Base-by-base conservation (phyloP, 2,113 vertebrate species). In the Daphoenositta chrysoptera region DNA sequence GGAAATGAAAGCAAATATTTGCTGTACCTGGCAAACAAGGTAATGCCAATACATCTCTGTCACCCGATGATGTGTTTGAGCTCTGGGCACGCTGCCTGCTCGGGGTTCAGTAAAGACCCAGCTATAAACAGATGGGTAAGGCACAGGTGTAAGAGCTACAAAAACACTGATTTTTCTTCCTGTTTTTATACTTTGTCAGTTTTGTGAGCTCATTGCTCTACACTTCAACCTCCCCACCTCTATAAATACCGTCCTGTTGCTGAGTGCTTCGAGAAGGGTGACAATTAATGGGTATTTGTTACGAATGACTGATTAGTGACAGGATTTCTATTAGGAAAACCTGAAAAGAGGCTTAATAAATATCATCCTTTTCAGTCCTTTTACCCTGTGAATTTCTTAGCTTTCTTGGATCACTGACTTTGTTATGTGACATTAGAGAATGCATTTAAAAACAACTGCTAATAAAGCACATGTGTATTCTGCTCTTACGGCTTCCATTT, bases 241-340 rank as follows among this genome's bases (percentile, higher is more conserved):
- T 71, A 50, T 71, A 89, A 92, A 71, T 42, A 30, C 60, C 20
- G 1, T 35, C 11, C 11, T 66, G 45, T 19, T 68, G 30, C 61
- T 4, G 45, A 71, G 61, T 39, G 35, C 18, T 66, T 66, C 31
- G 56, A 78, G 48, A 57, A 53, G 71, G 33, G 54, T 84, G 45
- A 85, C 90, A 91, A 42, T 79, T 96, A 96, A 93, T 81, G 85
- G 95, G 60, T 60, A 73, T 93, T 87, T 95, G 94, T 92, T 83
- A 73, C 58, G 51, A 94, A 64, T 89, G 69, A 94, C 83, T 90
- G 92, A 82, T 79, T 70, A 87, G 30, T 30, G 26, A 39, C 2
- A 15, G 30, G 89, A 39, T 58, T 91, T 78, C 63, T 42, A 76
- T 63, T 53, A 84, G n/a, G 51, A 53, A 61, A 79, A 89, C 54